Conservation (phyloP, 2,888 invertebrate species). For the Cactoblastis cactorum region DNA sequence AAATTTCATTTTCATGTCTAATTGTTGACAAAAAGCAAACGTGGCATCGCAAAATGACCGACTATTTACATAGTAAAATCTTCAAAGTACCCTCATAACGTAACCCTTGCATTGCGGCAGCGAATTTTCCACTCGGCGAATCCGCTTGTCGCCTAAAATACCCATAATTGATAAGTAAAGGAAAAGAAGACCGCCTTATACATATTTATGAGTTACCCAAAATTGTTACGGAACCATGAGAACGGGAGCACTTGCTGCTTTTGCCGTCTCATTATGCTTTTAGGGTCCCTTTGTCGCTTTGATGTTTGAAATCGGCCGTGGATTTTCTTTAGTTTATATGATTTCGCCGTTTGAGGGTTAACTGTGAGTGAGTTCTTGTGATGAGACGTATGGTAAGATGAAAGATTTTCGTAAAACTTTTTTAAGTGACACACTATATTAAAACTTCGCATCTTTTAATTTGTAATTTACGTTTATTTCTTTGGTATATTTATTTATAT, state of each 20-base stretch:
- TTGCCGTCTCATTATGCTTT: conserved; percentile 74
- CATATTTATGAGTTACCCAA: conserved; percentile 75
- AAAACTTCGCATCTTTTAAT: too few relatives aligned
- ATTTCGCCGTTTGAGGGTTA: conserved; percentile 38
- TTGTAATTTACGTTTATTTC: too few relatives aligned
- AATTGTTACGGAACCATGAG: conserved; percentile 76
- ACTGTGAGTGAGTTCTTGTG: conserved; percentile 23
- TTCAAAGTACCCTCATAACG: conserved; percentile 41
- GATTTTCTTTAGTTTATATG: conserved; percentile 56
- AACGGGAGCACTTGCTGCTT: conserved; percentile 70
- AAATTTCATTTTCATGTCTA: too few relatives aligned
- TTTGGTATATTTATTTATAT: too few relatives aligned
- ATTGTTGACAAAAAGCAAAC: too few relatives aligned
- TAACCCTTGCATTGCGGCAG: conserved; percentile 60
- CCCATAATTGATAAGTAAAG: conserved; percentile 79
- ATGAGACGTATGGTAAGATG: background rate
- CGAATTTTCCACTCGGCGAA: conserved; percentile 52
- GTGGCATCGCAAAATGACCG: background rate
- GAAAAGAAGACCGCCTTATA: conserved; percentile 74
- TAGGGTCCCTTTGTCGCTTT: conserved; percentile 72
- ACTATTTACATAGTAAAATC: conserved; percentile 33
- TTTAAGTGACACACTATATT: too few relatives aligned
- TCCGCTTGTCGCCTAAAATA: conserved; percentile 68
- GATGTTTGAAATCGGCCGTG: conserved; percentile 64
- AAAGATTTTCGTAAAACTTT: background rate